Conservation (phyloP, 2,888 invertebrate species). For the Sericinus montela region DNA sequence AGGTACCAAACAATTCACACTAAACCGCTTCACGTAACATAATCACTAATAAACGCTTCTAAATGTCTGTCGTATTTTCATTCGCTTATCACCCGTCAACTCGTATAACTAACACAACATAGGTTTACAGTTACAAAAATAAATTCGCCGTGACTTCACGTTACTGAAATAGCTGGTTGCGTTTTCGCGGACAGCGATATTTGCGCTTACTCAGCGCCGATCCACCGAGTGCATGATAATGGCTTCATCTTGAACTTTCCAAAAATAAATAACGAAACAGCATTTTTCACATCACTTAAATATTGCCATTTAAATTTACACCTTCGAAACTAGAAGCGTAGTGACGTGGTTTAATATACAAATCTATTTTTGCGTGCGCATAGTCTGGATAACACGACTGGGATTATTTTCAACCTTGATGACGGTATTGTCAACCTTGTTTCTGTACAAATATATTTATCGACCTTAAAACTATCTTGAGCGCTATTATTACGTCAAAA, state of each 20-base stretch:
- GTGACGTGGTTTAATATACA: constrained; percentile 31
- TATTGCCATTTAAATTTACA: neutral
- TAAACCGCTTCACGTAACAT: constrained; percentile 61
- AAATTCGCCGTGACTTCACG: constrained; percentile 67
- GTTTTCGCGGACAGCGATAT: constrained; percentile 33
- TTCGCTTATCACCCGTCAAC: constrained; percentile 57
- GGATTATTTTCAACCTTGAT: constrained; percentile 68
- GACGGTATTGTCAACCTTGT: constrained; percentile 73
- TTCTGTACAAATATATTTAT: constrained; percentile 49
- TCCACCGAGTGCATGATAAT: constrained; percentile 19
- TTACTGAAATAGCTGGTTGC: constrained; percentile 63
- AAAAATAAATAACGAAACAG: neutral
- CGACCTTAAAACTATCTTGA: constrained; percentile 42
- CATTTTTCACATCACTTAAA: neutral
- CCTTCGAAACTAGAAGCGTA: neutral
- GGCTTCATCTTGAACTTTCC: constrained; percentile 10
- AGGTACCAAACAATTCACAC: constrained; percentile 53
- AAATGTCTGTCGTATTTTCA: constrained; percentile 40
- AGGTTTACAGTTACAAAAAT: constrained; percentile 68
- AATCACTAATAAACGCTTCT: constrained; percentile 69
- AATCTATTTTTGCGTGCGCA: constrained; percentile 45
- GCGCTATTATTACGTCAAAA: neutral
- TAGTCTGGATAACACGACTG: constrained; percentile 47
- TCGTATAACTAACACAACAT: constrained; percentile 56
- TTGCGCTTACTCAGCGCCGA: constrained; percentile 26